Percentiles rank a stretch among this genome's conserved stretches.
Conservation (phyloP, 2,797 vertebrate genomes). For the Perodicticus potto region DNA sequence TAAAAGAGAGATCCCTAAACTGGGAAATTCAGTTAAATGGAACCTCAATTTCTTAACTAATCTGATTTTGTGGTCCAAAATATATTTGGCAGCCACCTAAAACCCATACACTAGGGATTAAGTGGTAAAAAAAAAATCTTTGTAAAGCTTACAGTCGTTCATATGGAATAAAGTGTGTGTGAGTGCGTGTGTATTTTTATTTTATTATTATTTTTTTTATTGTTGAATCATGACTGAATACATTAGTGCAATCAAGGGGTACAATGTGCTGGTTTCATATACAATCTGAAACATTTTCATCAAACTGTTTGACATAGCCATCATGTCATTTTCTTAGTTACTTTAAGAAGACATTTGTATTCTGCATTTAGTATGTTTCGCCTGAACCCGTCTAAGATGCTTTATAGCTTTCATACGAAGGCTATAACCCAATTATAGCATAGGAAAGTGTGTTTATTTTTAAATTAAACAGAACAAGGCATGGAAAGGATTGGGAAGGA, state of each 20-base stretch:
- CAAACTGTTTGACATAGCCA: no score
- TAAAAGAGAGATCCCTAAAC: not conserved
- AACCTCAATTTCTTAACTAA: slow-evolving; percentile 46
- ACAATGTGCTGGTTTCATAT: no score
- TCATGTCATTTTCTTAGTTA: no score
- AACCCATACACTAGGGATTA: not conserved
- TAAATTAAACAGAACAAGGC: not conserved
- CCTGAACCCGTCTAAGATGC: no score
- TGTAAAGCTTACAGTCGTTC: not conserved
- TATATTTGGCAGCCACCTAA: not conserved
- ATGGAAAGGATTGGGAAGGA: not conserved
- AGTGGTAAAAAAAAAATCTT: slow-evolving; percentile 32
- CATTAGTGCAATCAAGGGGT: no score
- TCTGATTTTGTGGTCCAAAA: slow-evolving; percentile 46
- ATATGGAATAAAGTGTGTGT: not conserved
- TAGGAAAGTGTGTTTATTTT: not conserved
- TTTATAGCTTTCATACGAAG: no score
- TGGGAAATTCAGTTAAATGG: slow-evolving; percentile 57
- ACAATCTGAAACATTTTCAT: no score
- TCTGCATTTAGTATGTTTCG: no score
- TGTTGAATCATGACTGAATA: no score
- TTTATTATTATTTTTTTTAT: no score
- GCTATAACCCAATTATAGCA: no score
- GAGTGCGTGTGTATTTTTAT: not conserved
- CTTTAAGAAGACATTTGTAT: no score